A percentile compares a stretch with the other conserved stretches of the same genome.
Evolutionary conservation across 2,797 vertebrate genomes (phyloP).

Genomic region (Rhinichthys osculus): DNA sequence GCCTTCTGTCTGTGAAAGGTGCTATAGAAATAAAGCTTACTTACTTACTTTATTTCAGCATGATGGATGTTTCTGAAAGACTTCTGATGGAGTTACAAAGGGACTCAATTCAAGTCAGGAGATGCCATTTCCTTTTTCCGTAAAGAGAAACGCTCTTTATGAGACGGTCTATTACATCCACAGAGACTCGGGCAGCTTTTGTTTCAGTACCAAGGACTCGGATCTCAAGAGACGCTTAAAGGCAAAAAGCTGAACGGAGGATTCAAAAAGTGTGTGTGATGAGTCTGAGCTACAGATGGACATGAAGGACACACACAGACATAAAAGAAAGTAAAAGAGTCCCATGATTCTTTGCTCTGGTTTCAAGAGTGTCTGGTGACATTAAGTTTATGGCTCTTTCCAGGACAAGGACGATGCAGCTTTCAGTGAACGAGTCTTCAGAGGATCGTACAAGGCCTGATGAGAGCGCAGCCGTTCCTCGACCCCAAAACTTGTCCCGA

Average conservation of each 20-base stretch:
- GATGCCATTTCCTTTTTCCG: not conserved
- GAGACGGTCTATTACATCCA: not conserved
- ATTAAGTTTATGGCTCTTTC: constrained; percentile 39
- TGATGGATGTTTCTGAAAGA: constrained; percentile 21
- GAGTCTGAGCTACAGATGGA: constrained; percentile 31
- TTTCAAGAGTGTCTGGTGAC: constrained; percentile 28
- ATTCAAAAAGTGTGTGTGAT: constrained; percentile 19
- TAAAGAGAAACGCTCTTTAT: not conserved
- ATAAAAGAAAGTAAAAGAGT: constrained; percentile 19
- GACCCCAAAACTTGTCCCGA: not conserved
- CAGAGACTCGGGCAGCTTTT: constrained; percentile 12
- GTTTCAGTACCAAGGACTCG: constrained; percentile 30
- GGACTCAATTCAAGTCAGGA: not conserved
- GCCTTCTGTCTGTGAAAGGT: too few species aligned
- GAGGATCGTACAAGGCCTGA: constrained; percentile 3
- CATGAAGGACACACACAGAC: constrained; percentile 22
- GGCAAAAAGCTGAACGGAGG: constrained; percentile 4
- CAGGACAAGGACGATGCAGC: constrained; percentile 11
- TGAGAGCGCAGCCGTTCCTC: not conserved
- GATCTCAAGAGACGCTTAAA: constrained; percentile 28
- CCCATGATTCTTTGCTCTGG: constrained; percentile 24
- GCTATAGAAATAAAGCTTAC: too few species aligned
- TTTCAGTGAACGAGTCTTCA: constrained; percentile 16
- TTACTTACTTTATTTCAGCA: not conserved
- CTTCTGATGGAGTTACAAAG: not conserved